A percentile compares a stretch with the other conserved stretches of the same genome.
Evolutionary conservation across 2,797 vertebrate genomes (phyloP).

Genomic region (Alauda arvensis): DNA sequence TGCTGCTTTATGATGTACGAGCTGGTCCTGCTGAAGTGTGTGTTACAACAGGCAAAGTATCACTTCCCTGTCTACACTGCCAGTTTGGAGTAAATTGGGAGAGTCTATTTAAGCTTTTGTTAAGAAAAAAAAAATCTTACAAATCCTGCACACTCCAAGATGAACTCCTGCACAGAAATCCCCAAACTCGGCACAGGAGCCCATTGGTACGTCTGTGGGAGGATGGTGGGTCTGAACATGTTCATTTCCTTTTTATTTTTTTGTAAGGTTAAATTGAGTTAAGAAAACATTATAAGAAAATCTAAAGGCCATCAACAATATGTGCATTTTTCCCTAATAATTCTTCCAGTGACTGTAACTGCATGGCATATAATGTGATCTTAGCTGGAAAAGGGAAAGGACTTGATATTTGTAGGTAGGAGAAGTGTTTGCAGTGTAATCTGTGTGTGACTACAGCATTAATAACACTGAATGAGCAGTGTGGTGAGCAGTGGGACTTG

Average conservation of each 20-base stretch:
- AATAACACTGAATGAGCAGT: neutral
- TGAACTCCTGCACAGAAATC: neutral
- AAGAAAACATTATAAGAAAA: neutral
- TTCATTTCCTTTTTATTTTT: neutral
- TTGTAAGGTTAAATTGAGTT: neutral
- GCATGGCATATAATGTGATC: neutral
- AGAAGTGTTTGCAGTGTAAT: neutral
- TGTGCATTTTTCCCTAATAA: neutral
- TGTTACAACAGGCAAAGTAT: constrained; percentile 28
- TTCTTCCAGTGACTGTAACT: neutral
- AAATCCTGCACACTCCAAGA: neutral
- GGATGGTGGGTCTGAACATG: neutral
- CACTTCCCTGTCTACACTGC: neutral
- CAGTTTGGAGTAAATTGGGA: constrained; percentile 1
- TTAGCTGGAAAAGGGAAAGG: neutral
- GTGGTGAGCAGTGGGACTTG: neutral
- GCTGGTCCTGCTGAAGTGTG: constrained; percentile 24
- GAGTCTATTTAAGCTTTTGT: neutral
- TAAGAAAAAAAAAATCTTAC: neutral
- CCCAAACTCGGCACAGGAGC: neutral
- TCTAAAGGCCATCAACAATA: neutral
- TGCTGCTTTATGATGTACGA: constrained; percentile 29
- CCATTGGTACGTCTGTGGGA: neutral
- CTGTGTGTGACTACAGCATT: neutral
- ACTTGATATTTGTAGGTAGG: neutral